Evolutionary conservation across 2,888 invertebrate species (phyloP).

Genomic region (Orchestes rusci): DNA sequence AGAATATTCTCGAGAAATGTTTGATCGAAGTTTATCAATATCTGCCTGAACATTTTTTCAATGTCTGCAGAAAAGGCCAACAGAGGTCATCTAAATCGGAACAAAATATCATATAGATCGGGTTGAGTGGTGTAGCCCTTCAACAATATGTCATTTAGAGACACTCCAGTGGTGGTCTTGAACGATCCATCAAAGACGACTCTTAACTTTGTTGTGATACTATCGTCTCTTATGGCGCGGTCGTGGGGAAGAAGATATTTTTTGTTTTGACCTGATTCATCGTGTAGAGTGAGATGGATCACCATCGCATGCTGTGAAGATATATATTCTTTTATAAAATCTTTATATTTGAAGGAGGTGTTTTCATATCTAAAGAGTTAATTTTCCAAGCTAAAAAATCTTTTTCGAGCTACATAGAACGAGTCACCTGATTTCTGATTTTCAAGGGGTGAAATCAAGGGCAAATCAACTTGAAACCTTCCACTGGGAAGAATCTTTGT

Average conservation of each 20-base stretch:
- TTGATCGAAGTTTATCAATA: conserved; percentile 9
- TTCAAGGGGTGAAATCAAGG: not conserved
- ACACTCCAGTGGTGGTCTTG: too few relatives aligned
- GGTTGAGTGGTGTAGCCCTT: too few relatives aligned
- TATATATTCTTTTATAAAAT: conserved; percentile 18
- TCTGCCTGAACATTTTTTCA: conserved; percentile 18
- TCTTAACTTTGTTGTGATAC: too few relatives aligned
- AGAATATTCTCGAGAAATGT: conserved; percentile 10
- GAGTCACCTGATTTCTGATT: conserved; percentile 17
- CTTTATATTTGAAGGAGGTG: conserved; percentile 2
- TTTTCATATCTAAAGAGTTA: conserved; percentile 5
- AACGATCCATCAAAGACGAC: too few relatives aligned
- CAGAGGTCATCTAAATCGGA: not conserved
- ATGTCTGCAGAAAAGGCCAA: conserved; percentile 1
- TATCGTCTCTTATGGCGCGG: conserved; percentile 9
- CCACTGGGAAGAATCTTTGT: too few relatives aligned
- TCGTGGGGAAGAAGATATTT: conserved; percentile 18
- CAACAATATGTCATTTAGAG: too few relatives aligned
- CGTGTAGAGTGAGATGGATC: conserved; percentile 3
- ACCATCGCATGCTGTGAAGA: conserved; percentile 8
- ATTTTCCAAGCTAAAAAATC: conserved; percentile 17
- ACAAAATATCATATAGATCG: too few relatives aligned
- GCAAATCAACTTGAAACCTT: too few relatives aligned
- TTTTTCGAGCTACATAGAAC: conserved; percentile 7
- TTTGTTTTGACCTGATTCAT: conserved; percentile 8